phyloP scores from a whole-genome alignment of 2,888 invertebrate species.

The Oscheius myriophilus region DNA sequence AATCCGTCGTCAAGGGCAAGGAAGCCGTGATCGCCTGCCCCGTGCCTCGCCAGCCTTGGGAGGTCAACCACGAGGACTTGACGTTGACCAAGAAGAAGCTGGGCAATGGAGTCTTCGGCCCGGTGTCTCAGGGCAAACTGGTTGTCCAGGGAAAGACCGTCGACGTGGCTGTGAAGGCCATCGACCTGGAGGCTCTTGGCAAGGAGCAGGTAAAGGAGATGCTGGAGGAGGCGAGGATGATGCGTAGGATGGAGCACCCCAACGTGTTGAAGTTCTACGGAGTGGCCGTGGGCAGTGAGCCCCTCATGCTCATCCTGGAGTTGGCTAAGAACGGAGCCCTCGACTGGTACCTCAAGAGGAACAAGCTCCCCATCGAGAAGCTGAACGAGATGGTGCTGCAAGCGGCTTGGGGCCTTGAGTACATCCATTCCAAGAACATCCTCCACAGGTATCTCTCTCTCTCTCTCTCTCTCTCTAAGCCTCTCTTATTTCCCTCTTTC shows the following conservation, averaged over 20 bases:
- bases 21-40: constrained; percentile 38
- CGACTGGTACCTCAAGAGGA: constrained; percentile 55
- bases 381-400: constrained; percentile 25
- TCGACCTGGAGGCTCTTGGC: constrained; percentile 52
- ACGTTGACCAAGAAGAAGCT: constrained; percentile 55
- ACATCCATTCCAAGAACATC: constrained; percentile 41
- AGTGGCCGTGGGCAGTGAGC: constrained; percentile 56
- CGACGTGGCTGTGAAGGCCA: constrained; percentile 28
- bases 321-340: constrained; percentile 53
- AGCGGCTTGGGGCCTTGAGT: constrained; percentile 55
- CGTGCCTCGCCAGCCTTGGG: constrained; percentile 55
- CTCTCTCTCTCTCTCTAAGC: no score
- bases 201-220: constrained; percentile 63
- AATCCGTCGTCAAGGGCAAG: constrained; percentile 4
- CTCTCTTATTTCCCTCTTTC: no score
- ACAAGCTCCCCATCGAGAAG: not conserved
- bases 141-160: constrained; percentile 5
- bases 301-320: constrained; percentile 61
- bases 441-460: constrained; percentile 17
- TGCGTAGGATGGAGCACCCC: constrained; percentile 56
- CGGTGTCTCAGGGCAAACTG: constrained; percentile 37
- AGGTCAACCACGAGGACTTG: constrained; percentile 57
- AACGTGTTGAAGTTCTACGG: constrained; percentile 48
- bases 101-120: constrained; percentile 64
- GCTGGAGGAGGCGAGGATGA: constrained; percentile 56